Conservation (phyloP, 2,797 vertebrate genomes). For the Etheostoma perlongum region DNA sequence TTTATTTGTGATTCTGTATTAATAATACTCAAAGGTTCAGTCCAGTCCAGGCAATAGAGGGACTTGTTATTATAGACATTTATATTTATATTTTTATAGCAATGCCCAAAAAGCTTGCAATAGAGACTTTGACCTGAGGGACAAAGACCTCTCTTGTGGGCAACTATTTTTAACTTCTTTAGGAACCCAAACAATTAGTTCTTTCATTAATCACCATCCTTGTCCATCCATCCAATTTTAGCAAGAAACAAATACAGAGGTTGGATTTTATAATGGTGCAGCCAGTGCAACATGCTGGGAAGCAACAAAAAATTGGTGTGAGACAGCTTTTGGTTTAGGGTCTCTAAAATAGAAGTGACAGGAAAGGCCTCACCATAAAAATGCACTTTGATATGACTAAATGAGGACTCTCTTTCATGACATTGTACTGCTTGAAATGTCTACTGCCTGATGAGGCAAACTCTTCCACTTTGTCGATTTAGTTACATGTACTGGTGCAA, state of each 20-base stretch:
- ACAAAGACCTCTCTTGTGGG: neutral
- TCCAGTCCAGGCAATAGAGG: neutral
- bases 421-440: neutral
- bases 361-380: conserved; percentile 7
- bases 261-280: neutral
- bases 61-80: conserved; percentile 1
- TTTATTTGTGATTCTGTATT: neutral
- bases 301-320: conserved; percentile 2
- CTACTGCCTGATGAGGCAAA: neutral
- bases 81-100: too few relatives aligned
- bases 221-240: neutral
- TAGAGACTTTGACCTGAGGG: conserved; percentile 1
- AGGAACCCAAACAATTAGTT: neutral
- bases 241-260: conserved; percentile 6
- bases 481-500: neutral
- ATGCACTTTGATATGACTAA: conserved; percentile 9
- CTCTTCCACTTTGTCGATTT: neutral
- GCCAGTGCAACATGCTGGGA: neutral
- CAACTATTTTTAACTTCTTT: neutral
- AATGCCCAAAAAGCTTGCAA: neutral
- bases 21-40: neutral
- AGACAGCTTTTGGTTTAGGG: neutral
- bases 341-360: conserved; percentile 11
- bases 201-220: neutral
- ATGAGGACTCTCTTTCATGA: neutral